phyloP scores from a whole-genome alignment of 2,888 invertebrate genomes.

The Xylota sylvarum region DNA sequence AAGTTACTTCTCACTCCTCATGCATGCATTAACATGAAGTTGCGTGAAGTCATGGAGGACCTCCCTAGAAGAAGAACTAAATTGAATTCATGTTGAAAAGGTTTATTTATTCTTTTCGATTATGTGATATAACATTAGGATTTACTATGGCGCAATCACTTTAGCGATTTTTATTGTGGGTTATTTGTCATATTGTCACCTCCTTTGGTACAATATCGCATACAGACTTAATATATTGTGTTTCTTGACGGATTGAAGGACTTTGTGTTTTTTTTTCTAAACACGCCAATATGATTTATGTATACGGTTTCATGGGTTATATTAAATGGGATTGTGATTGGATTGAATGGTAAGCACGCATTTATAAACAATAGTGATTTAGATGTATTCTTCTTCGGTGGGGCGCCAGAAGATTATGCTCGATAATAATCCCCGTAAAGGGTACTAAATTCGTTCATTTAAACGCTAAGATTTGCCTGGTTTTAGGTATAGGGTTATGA shows the following conservation, averaged over 20 bases:
- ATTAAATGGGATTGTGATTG: not conserved
- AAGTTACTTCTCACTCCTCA: not conserved
- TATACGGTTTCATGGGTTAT: not conserved
- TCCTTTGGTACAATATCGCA: not conserved
- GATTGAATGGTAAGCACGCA: not conserved
- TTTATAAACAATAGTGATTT: not conserved
- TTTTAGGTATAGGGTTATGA: too few relatives aligned
- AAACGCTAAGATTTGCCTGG: too few relatives aligned
- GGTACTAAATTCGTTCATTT: too few relatives aligned
- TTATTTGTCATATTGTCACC: slow-evolving; percentile 20
- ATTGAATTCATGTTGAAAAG: slow-evolving; percentile 15
- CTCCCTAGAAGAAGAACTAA: not conserved
- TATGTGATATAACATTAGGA: not conserved
- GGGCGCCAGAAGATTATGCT: not conserved
- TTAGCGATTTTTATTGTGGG: slow-evolving; percentile 10
- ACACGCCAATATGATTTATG: not conserved
- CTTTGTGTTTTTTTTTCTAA: not conserved
- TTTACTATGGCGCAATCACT: not conserved
- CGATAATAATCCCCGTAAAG: too few relatives aligned
- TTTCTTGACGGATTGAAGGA: not conserved
- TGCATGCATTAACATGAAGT: not conserved
- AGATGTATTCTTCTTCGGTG: too few relatives aligned
- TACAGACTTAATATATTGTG: not conserved
- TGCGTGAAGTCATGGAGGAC: not conserved
- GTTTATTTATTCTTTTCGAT: not conserved